Base-by-base conservation (phyloP, 2,113 vertebrate species). In the Centropus bengalensis region DNA sequence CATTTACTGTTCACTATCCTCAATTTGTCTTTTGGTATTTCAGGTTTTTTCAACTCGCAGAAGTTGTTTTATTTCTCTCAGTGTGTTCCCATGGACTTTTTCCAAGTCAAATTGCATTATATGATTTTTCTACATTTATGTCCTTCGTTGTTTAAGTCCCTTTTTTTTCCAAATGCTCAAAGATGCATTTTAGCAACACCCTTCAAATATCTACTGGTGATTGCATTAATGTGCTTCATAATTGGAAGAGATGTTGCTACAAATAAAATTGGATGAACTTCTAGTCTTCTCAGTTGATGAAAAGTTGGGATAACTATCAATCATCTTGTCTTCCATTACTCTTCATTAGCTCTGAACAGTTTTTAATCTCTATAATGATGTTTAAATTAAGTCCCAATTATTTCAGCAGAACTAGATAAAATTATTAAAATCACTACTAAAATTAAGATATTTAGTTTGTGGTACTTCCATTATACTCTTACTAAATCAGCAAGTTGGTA, bases 61-160 rank as follows among this genome's bases (percentile, higher is more conserved):
- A 93, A 96, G 82, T 94, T 96, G 82, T 92, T 95, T 96, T 94
- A 75, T 97, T 97, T 95, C 85, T 95, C 88, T 95, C 94, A 89
- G 88, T 93, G 87, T 12, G 4, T 93, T 93, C 64, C 58, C 30
- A 28, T 78, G 76, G 92, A 91, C 68, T 90, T 95, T 96, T 95
- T 80, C 84, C 84, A 93, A 95, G 75, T 94, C 87, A 95, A 95
- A 91, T 91, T 67, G 36, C 64, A 81, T 92, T 15, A 51, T 81
- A 82, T 10, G 93, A 82, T 68, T 81, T 96, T 95, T 78, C 82
- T 81, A 26, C 3, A 2, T 80, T 74, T 63, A 23, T 89, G 88
- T 93, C 89, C 92, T 88, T 10, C 77, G 26, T 59, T 76, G 28
- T 38, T 70, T 68, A 82, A 56, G 32, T 88, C 24, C 76, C 36